Evolutionary conservation across 2,113 vertebrate genomes (phyloP).

Genomic region (Aptenodytes forsteri): DNA sequence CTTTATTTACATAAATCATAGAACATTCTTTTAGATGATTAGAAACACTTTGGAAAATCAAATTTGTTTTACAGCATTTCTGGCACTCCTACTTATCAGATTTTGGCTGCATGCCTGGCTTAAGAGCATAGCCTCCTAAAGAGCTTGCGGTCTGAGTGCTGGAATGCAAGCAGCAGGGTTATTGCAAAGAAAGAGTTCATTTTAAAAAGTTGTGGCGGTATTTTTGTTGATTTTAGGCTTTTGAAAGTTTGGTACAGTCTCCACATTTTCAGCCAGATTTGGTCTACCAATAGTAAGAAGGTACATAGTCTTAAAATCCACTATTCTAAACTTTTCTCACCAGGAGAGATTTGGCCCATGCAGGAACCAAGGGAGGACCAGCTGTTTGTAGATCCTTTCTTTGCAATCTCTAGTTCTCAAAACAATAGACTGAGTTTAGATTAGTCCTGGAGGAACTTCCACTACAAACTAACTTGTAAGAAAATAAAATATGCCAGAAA

Average conservation of each 20-base stretch:
- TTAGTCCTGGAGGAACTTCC: not conserved
- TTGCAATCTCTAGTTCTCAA: not conserved
- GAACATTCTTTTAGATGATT: not conserved
- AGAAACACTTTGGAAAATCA: not conserved
- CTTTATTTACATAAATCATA: not conserved
- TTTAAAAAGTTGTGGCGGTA: not conserved
- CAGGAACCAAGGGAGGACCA: not conserved
- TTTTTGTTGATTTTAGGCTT: not conserved
- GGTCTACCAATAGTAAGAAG: not conserved
- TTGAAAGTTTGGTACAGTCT: not conserved
- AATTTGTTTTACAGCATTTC: not conserved
- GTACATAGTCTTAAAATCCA: not conserved
- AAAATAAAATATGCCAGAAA: not conserved
- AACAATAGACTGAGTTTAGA: not conserved
- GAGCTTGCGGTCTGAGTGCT: not conserved
- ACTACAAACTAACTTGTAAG: not conserved
- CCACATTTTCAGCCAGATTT: not conserved
- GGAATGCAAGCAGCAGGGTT: not conserved
- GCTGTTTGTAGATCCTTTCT: not conserved
- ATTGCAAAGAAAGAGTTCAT: not conserved
- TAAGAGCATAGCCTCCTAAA: not conserved
- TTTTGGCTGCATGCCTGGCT: not conserved
- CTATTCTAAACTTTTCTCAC: not conserved
- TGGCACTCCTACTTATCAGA: not conserved
- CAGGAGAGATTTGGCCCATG: not conserved